Base-by-base conservation (phyloP, 1,140 invertebrate species). In the Neodiprion lecontei region DNA sequence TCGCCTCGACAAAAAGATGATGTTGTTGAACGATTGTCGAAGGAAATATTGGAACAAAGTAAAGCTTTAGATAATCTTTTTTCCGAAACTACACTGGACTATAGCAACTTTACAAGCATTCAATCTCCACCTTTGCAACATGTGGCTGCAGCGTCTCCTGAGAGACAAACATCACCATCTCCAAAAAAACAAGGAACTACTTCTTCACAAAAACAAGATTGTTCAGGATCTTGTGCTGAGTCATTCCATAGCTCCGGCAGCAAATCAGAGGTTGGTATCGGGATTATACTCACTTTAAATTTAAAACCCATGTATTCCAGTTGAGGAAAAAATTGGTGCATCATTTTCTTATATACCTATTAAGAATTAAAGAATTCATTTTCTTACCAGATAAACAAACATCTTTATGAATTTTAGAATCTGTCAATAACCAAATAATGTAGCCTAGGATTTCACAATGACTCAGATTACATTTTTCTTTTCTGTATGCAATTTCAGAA, bases 1-100 rank as follows among this genome's bases (percentile, higher is more conserved):
- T 10, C 66, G 68, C 61, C 75, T 40, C 53, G 65, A 50, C 72
- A 72, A 7, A 79, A 81, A 21, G 80, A 85, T 21, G 77, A 83
- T 1, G 74, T 84, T 9, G 84, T 87, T 50, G 79, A 82, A 69
- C 83, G 79, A 72, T 78, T 87, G 23, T 86, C 81, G 0, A 79
- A 84, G 66, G 85, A 87, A 74, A 85, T 87, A 78, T 77, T 87
- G 47, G 83, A 85, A 49, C 84, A 87, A 74, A 87, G 85, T 73
- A 84, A 87, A 81, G 80, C 75, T 47, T 69, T 83, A 9, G 77
- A 81, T 71, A 79, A 78, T n/a, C 74, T 69, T 23, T 1, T 23
- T 14, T 66, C 40, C n/a, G 72, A 75, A 71, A 69, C 1, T 48
- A 53, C 53, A 70, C 77, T 70, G 68, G 68, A 74, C 72, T 74